Evolutionary conservation across 2,797 vertebrate genomes (phyloP), one percentile per base, ranked within the genome.

Genomic region (Fistularia commersonii): DNA sequence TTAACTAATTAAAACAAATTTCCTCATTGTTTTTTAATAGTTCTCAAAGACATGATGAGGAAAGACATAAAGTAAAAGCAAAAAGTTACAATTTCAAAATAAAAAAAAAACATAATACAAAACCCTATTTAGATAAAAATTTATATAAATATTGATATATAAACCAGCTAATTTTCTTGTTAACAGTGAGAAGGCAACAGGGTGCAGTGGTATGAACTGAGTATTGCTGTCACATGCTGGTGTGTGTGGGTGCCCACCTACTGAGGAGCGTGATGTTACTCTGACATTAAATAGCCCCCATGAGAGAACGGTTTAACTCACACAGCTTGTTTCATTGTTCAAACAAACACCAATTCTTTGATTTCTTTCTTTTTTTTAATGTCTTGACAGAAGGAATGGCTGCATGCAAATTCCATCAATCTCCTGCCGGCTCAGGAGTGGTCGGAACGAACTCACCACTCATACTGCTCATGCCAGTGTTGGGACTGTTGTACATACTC

Each of bases 401-500:
- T 6, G 34, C 54, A 66, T 58, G 57, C 38, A 55, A 45, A 56
- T 48, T 33, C 51, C 32, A 10, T 45, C 64, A 44, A 54, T 35
- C 48, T 58, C 51, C 33, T 46, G 54, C 48, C 43, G 48, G 5
- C 48, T 66, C 47, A 57, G 42, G 47, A 63, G 73, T 12, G 49
- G 77, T 72, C 34, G 57, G 76, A 77, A 79, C 54, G 38, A 68
- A 94, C 95, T 94, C 90, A 98, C 95, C 95, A 77, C 93, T 96
- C 80, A 94, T 92, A 87, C 92, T 92, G 89, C 92, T 97, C 91
- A 96, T 92, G 75, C 91, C 95, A 84, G 95, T 93, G 89, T 91
- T 95, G 69, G 95, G 91, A 89, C 92, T 96, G 92, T 88, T 96
- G 91, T 97, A 97, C 89, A 97, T 92, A 93, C 92, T 94, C 89